Conservation (phyloP, 1,140 invertebrate genomes). For the Ostrea edulis region DNA sequence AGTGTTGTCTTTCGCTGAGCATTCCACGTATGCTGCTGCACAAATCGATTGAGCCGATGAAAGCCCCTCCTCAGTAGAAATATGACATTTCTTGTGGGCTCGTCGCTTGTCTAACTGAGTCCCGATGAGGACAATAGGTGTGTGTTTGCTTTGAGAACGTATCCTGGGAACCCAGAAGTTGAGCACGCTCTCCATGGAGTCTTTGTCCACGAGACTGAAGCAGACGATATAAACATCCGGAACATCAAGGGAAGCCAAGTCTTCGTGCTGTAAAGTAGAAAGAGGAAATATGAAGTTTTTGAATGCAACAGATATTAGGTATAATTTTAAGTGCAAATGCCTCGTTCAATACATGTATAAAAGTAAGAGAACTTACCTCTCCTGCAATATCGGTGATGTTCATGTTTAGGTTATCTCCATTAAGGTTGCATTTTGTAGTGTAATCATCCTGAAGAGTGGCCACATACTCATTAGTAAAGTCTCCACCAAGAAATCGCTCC, state of each 20-base stretch:
- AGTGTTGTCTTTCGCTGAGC: conserved; percentile 92
- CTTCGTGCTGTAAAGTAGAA: conserved; percentile 82
- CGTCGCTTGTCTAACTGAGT: conserved; percentile 72
- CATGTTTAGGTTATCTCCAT: conserved; percentile 68
- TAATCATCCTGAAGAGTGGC: conserved; percentile 59
- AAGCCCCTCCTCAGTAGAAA: conserved; percentile 86
- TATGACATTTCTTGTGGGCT: conserved; percentile 71
- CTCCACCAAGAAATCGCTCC: conserved; percentile 42
- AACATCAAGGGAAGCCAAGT: conserved; percentile 95
- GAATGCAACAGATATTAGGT: background rate
- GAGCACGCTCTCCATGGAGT: conserved; percentile 98
- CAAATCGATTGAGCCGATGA: conserved; percentile 85
- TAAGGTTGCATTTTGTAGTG: conserved; percentile 65
- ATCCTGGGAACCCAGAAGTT: conserved; percentile 87
- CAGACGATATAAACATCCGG: conserved; percentile 99
- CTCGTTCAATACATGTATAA: background rate
- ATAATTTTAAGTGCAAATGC: background rate
- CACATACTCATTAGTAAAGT: conserved; percentile 45
- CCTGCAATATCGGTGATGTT: conserved; percentile 73
- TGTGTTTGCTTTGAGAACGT: conserved; percentile 79
- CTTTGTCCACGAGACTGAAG: conserved; percentile 98
- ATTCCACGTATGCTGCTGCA: conserved; percentile 94
- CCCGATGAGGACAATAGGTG: conserved; percentile 91
- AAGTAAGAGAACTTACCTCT: conserved; percentile 61
- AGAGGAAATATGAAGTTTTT: background rate